These are phyloP conservation scores for Macrophya annulata DNA, from an alignment of 2,888 invertebrate genomes.

Conservation along the genomic window DNA sequence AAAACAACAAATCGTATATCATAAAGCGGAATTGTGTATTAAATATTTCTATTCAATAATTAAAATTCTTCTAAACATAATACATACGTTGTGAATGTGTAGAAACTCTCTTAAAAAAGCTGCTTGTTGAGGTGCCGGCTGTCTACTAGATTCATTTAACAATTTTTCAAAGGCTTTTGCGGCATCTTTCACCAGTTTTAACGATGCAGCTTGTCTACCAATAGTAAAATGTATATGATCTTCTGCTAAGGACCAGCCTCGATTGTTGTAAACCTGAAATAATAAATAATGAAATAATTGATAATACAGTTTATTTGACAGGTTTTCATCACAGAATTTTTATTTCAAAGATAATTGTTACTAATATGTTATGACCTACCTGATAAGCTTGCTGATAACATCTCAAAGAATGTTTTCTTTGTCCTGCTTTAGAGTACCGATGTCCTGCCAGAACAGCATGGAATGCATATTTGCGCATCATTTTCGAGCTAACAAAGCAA, in stretches of 20 bases:
- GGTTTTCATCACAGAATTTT: neutral
- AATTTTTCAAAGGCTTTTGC: conserved; percentile 90
- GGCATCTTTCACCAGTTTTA: conserved; percentile 87
- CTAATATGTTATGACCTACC: conserved; percentile 78
- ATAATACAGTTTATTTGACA: conserved; percentile 24
- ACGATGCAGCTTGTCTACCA: conserved; percentile 92
- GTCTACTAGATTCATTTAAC: conserved; percentile 86
- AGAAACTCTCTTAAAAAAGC: conserved; percentile 94
- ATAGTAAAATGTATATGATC: conserved; percentile 98
- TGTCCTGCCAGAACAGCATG: conserved; percentile 98
- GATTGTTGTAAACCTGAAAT: conserved; percentile 85
- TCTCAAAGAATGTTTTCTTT: conserved; percentile 94
- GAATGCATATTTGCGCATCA: conserved; percentile 97
- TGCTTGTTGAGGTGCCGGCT: conserved; percentile 88
- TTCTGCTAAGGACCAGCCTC: conserved; percentile 95
- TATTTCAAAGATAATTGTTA: neutral
- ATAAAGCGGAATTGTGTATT: neutral
- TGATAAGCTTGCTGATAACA: conserved; percentile 96
- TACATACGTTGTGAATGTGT: conserved; percentile 89
- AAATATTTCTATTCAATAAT: neutral
- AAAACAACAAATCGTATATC: conserved; percentile 20
- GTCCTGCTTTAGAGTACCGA: conserved; percentile 95
- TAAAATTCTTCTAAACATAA: conserved; percentile 3
- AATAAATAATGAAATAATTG: conserved; percentile 61
- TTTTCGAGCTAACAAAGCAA: conserved; percentile 90